These are phyloP conservation scores for Labia minor DNA, from an alignment of 2,888 invertebrate species.

Conservation along the genomic window DNA sequence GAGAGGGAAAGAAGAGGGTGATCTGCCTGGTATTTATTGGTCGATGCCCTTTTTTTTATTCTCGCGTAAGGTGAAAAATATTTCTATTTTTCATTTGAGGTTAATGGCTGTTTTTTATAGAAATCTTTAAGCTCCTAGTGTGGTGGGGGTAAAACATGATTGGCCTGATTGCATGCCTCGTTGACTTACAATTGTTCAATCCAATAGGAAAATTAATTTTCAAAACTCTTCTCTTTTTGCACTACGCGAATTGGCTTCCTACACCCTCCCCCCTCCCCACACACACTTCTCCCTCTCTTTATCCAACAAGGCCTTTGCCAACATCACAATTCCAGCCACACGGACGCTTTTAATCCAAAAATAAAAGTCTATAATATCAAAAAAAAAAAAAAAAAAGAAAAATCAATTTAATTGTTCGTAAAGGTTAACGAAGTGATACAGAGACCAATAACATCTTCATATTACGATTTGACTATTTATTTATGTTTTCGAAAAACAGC, in stretches of 20 bases:
- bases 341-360: neutral
- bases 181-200: slow-evolving; percentile 13
- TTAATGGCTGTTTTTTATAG: slow-evolving; percentile 1
- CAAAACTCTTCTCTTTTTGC: neutral
- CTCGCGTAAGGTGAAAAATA: neutral
- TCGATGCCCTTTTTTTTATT: neutral
- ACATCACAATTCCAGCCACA: neutral
- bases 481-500: neutral
- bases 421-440: neutral
- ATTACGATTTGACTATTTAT: neutral
- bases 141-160: neutral
- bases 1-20: neutral
- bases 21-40: neutral
- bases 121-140: neutral
- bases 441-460: slow-evolving; percentile 7
- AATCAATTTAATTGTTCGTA: neutral
- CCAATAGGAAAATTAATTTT: slow-evolving; percentile 13
- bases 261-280: neutral
- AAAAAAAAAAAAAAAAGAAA: neutral
- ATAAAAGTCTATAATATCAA: slow-evolving; percentile 5
- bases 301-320: too few species aligned
- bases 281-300: neutral
- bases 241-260: neutral
- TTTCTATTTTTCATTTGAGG: neutral
- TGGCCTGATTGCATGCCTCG: slow-evolving; percentile 2